Evolutionary conservation across 2,888 invertebrate genomes (phyloP).

Genomic region (Nesidiocoris tenuis): DNA sequence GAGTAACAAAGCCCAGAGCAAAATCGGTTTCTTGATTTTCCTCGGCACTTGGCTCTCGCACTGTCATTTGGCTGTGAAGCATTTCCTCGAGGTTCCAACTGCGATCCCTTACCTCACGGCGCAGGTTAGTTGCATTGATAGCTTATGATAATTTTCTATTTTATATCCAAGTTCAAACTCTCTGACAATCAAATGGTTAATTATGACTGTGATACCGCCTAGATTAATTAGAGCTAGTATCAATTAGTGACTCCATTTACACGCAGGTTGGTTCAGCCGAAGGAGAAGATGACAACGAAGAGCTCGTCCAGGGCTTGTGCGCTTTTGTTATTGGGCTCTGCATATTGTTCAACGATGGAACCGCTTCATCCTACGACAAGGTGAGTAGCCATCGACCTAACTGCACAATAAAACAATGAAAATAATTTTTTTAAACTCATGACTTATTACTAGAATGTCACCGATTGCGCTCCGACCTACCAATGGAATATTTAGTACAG

Average conservation of each 20-base stretch:
- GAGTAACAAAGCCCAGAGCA: constrained; percentile 74
- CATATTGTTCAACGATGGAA: constrained; percentile 84
- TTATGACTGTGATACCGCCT: no score
- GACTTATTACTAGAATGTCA: no score
- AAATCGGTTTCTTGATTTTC: constrained; percentile 88
- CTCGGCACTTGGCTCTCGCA: constrained; percentile 84
- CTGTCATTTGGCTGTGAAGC: constrained; percentile 78
- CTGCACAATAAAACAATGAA: no score
- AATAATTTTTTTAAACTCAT: no score
- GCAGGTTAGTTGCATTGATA: constrained; percentile 52
- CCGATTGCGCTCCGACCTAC: no score
- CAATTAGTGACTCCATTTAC: no score
- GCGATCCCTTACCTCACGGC: constrained; percentile 83
- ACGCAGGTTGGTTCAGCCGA: constrained; percentile 76
- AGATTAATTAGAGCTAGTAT: no score
- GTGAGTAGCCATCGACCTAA: no score
- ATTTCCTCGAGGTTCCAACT: constrained; percentile 75
- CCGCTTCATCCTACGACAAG: constrained; percentile 71
- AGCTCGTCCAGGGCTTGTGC: constrained; percentile 81
- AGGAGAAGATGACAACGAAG: constrained; percentile 82
- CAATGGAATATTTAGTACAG: no score
- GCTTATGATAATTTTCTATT: not conserved
- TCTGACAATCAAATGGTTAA: no score
- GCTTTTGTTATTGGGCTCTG: constrained; percentile 92
- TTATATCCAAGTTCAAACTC: not conserved